Percentiles rank a stretch among this genome's conserved stretches.
Evolutionary conservation across 1,140 invertebrate genomes (phyloP).

Genomic region (Drosophila suzukii): DNA sequence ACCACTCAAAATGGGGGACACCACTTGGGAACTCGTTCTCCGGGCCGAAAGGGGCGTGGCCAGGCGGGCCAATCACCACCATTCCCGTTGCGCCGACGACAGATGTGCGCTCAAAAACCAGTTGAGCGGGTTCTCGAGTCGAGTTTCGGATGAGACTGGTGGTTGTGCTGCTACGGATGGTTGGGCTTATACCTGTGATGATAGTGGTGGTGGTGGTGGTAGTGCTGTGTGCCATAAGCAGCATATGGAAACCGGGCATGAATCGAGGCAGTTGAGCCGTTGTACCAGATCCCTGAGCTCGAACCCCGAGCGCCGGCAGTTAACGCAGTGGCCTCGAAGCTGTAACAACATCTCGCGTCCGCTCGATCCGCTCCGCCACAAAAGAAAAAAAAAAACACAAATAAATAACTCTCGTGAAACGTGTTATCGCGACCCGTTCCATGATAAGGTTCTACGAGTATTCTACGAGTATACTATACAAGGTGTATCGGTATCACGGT

Average conservation of each 20-base stretch:
- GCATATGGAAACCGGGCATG: slow-evolving; percentile 51
- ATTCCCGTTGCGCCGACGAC: slow-evolving; percentile 38
- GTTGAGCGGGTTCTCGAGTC: slow-evolving; percentile 71
- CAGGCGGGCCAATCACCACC: slow-evolving; percentile 75
- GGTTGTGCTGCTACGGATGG: slow-evolving; percentile 1
- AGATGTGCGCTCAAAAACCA: slow-evolving; percentile 65
- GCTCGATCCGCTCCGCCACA: slow-evolving; percentile 26
- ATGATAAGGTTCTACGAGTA: slow-evolving; percentile 26
- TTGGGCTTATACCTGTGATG: slow-evolving; percentile 15
- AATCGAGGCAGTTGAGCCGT: slow-evolving; percentile 44
- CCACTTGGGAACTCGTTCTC: slow-evolving; percentile 56
- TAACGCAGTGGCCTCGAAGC: slow-evolving; percentile 76
- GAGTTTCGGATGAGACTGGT: slow-evolving; percentile 7
- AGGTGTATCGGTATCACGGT: neutral
- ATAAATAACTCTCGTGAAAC: slow-evolving; percentile 15
- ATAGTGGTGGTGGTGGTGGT: slow-evolving; percentile 28
- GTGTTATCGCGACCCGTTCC: slow-evolving; percentile 30
- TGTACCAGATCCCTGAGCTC: slow-evolving; percentile 58
- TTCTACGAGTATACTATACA: neutral
- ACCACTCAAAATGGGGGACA: slow-evolving; percentile 74
- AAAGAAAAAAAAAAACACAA: neutral
- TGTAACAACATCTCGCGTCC: slow-evolving; percentile 78
- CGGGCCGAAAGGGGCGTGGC: slow-evolving; percentile 50
- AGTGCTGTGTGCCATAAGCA: slow-evolving; percentile 26
- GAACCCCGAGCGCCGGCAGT: slow-evolving; percentile 68